Base-by-base conservation (phyloP, 1,140 invertebrate genomes). In the Gryllus bimaculatus region DNA sequence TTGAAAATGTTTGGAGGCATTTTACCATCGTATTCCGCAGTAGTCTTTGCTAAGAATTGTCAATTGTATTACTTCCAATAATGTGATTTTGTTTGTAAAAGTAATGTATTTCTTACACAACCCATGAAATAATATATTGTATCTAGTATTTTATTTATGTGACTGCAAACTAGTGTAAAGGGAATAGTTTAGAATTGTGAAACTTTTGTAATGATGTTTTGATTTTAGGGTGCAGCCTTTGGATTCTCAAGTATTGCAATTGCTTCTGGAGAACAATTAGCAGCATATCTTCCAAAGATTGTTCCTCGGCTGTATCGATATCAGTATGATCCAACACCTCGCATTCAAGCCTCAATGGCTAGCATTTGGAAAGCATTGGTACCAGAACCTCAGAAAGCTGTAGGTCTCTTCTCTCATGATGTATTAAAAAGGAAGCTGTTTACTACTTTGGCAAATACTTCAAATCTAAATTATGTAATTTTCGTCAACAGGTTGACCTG, bases 351-450 rank as follows among this genome's bases (percentile, higher is more conserved):
- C 83, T 95, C 95, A 12, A 98, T 98, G 95, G 89, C 91, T 66
- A 92, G 92, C 81, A 98, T 98, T 83, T 98, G 96, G 96, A 91
- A 93, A 81, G 92, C 93, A 13, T 88, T 98, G 76, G 95, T 97
- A 39, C 90, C 90, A 73, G 95, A 96, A 82, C 93, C 93, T n/a
- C 90, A 91, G 80, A 94, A 95, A 86, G 93, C 92, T 21, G 94
- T 94, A 83, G 89, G 89, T 79, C n/a, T 7, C 10, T 0, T 47
- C 8, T 20, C 47, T 26, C 10, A 47, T 20, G n/a, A 13, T 66
- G 54, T 7, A 39, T 2, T 39, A 39, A 39, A 39, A 39, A 39
- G 26, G 26, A 39, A 39, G 5, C 26, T 39, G 5, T n/a, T n/a
- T n/a, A n/a, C 5, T 39, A 66, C 54, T 13, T 66, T 66, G 54